Evolutionary conservation across 2,888 invertebrate species (phyloP).

Genomic region (Limenitis camilla): DNA sequence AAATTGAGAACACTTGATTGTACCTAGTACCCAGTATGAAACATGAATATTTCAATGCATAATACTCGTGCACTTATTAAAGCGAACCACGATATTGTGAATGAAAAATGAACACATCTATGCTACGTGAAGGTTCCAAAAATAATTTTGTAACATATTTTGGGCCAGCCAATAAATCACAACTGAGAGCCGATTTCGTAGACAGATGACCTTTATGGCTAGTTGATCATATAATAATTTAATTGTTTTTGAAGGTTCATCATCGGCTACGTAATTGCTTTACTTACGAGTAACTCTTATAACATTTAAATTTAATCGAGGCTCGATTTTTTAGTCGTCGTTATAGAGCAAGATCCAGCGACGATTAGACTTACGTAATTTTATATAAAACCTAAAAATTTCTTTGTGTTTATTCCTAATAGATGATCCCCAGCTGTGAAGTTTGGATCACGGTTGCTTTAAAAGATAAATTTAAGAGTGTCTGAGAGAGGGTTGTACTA

Average conservation of each 20-base stretch:
- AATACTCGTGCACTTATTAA: conserved; percentile 2
- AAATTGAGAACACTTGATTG: too few relatives aligned
- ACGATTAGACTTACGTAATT: too few relatives aligned
- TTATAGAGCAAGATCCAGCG: too few relatives aligned
- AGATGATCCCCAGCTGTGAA: too few relatives aligned
- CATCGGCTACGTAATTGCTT: neutral
- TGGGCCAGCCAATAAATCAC: neutral
- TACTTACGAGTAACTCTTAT: neutral
- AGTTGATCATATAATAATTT: neutral
- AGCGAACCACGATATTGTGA: neutral
- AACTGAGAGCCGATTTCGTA: neutral
- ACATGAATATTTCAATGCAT: neutral
- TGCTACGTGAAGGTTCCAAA: neutral
- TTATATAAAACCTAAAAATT: too few relatives aligned
- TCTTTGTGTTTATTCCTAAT: too few relatives aligned
- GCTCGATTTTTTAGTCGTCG: too few relatives aligned
- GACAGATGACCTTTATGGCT: neutral
- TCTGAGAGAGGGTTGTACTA: too few relatives aligned
- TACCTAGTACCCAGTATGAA: too few relatives aligned
- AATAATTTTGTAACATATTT: conserved; percentile 5
- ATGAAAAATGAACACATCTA: neutral
- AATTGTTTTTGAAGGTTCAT: neutral
- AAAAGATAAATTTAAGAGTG: too few relatives aligned
- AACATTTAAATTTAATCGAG: too few relatives aligned
- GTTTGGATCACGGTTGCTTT: too few relatives aligned